These are phyloP conservation scores for Acipenser transmontanus DNA, from an alignment of 2,797 vertebrate species.

Conservation along the genomic window DNA sequence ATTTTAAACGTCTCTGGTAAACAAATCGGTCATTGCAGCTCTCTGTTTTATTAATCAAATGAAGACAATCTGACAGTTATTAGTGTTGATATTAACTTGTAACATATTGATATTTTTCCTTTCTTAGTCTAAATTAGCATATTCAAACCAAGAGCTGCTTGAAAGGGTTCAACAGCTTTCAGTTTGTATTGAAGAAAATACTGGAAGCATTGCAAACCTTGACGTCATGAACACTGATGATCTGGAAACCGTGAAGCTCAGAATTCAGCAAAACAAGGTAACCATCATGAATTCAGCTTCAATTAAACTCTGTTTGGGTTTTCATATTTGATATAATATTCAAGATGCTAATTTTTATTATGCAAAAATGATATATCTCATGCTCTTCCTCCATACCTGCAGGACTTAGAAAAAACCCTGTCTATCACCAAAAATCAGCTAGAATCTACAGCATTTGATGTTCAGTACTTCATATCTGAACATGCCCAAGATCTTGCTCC, in stretches of 20 bases:
- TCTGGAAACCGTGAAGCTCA: constrained; percentile 52
- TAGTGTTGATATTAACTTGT: no score
- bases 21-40: no score
- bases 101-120: constrained; percentile 15
- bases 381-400: constrained; percentile 22
- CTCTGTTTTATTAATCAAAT: no score
- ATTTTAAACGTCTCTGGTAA: no score
- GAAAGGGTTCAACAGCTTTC: constrained; percentile 61
- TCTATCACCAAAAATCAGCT: constrained; percentile 60
- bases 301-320: no score
- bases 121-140: constrained; percentile 70
- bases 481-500: constrained; percentile 82
- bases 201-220: constrained; percentile 37
- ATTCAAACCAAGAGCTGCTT: constrained; percentile 64
- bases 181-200: constrained; percentile 55
- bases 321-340: no score
- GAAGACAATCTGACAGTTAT: no score
- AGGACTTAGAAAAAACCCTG: constrained; percentile 63
- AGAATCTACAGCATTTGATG: constrained; percentile 75
- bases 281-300: constrained; percentile 14
- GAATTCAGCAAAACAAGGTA: constrained; percentile 71
- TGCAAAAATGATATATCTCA: neutral
- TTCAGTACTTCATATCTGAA: constrained; percentile 92
- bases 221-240: constrained; percentile 45
- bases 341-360: no score